Base-by-base conservation (phyloP, 2,797 vertebrate genomes). In the Champsocephalus gunnari region DNA sequence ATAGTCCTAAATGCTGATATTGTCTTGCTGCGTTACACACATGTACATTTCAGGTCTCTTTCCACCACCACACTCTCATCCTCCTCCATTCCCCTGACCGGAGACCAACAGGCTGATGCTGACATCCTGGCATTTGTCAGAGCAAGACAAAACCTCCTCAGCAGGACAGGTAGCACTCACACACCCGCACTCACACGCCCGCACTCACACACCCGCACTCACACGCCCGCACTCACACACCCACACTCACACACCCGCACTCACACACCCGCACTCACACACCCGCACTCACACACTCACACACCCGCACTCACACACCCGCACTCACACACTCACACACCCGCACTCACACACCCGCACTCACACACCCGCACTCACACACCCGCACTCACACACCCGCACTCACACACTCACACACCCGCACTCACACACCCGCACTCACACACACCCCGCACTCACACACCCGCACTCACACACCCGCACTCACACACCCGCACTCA, bases 111-210 rank as follows among this genome's bases (percentile, higher is more conserved):
- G 89, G 94, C 94, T 0, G 98, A 99, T 84, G 94, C 95, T 1
- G 96, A 98, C 88, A 98, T 99, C 85, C 83, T 96, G 88, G 97
- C 96, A 43, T 99, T 99, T 89, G 83, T 98, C 83, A 96, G 92
- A 87, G 98, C 98, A 76, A 95, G 97, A 73, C 93, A 97, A 78
- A 96, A 71, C 68, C 90, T 99, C 63, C 92, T 98, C 50, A 95
- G 89, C 77, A 96, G 92, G 83, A 94, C 94, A 91, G 95, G 98
- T 98, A 91, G 54, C 21, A 32, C 53, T 61, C 44, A 49, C 5
- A 9, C 41, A 32, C 57, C 71, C 58, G 54, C 56, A 45, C 57
- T 62, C 51, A 58, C 61, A 73, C 19, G 32, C 51, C 0, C 24
- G 3, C 24, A 24, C 24, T 3, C 24, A 24, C 34, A 8, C 34